Evolutionary conservation across 2,797 vertebrate species (phyloP), one percentile per base, ranked within the genome.

Genomic region (Eulemur rubriventer): DNA sequence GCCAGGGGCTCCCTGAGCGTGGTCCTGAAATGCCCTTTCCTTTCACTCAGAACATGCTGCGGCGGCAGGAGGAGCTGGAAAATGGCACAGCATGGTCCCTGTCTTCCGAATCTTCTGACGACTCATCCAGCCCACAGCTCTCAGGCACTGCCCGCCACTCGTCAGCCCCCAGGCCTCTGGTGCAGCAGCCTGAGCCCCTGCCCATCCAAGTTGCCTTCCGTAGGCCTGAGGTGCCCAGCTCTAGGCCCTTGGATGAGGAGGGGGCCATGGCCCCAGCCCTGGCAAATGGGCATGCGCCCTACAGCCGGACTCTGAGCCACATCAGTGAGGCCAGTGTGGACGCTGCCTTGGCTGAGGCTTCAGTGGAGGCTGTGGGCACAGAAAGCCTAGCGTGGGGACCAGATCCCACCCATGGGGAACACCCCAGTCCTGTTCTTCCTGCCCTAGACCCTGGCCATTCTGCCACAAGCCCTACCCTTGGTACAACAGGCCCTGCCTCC

Each of bases 81-180:
- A 99, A 99, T 0, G 99, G 99, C 91, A 99, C 99, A 0, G 99
- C 99, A 0, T 99, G 99, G 99, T 99, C 99, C 5, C 99, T 99
- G 97, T 99, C 99, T 46, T 99, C 99, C 0, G 99, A 99, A 95
- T 99, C 99, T 2, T 99, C 99, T 0, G 99, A 99, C 0, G 99
- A 99, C 96, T 99, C 99, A 24, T 99, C 99, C 89, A 99, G 99
- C 96, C 99, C 99, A 17, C 99, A 99, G 98, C 98, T 99, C 11
- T 99, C 99, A 0, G 97, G 98, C 26, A 98, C 98, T 2, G 91
- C 94, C 98, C 99, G 97, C 65, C 99, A 99, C 61, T 89, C 98
- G 17, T 95, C 99, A 11, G 98, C 98, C 88, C 98, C 98, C 69
- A 99, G 99, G 93, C 99, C 99, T 28, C 97, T 99, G 14, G 98